Evolutionary conservation across 2,888 invertebrate species (phyloP).

Genomic region (Mesorhabditis spiculigera): DNA sequence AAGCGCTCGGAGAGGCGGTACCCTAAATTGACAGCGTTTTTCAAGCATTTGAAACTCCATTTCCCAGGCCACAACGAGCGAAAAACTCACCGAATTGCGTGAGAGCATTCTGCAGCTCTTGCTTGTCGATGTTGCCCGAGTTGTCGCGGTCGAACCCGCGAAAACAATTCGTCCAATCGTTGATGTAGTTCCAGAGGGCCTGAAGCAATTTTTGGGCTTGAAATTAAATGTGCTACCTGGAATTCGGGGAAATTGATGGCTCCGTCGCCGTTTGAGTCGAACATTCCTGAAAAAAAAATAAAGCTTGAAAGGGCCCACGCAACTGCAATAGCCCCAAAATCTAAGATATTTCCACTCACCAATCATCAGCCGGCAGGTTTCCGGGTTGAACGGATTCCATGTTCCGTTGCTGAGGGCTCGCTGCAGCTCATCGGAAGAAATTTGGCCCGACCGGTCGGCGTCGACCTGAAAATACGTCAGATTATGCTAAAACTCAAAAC

Average conservation of each 20-base stretch:
- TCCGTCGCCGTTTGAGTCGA: slow-evolving; percentile 83
- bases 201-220: slow-evolving; percentile 11
- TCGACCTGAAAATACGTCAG: neutral
- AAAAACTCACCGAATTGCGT: slow-evolving; percentile 69
- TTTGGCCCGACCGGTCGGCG: slow-evolving; percentile 41
- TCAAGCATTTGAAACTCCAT: slow-evolving; percentile 5
- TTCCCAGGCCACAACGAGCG: neutral
- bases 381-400: slow-evolving; percentile 95
- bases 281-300: slow-evolving; percentile 69
- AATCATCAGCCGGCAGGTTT: slow-evolving; percentile 92
- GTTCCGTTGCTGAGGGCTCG: slow-evolving; percentile 87
- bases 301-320: neutral
- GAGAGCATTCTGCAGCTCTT: slow-evolving; percentile 84
- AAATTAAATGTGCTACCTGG: slow-evolving; percentile 62
- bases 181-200: slow-evolving; percentile 93
- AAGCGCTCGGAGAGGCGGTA: slow-evolving; percentile 75
- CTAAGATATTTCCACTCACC: slow-evolving; percentile 66
- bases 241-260: slow-evolving; percentile 92
- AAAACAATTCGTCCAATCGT: slow-evolving; percentile 95
- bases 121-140: slow-evolving; percentile 79
- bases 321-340: neutral
- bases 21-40: too few relatives aligned
- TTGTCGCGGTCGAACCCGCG: slow-evolving; percentile 87
- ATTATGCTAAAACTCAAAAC: neutral
- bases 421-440: slow-evolving; percentile 40